A percentile compares a stretch with the other conserved stretches of the same genome.
Conservation (phyloP, 2,113 vertebrate species). For the Stigmatopora nigra region DNA sequence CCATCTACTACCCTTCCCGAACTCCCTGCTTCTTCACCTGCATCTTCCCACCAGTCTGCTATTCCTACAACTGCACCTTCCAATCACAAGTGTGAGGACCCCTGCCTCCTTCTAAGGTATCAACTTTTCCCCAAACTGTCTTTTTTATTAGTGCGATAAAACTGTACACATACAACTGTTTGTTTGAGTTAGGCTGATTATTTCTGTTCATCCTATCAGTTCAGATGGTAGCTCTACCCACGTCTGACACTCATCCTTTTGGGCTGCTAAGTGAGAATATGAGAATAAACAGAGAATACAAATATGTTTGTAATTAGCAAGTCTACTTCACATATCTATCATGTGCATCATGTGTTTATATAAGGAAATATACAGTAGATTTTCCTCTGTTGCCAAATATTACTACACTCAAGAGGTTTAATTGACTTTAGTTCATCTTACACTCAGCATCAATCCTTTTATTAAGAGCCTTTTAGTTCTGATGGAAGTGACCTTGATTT, state of each 20-base stretch:
- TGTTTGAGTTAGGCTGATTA: neutral
- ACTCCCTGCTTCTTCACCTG: conserved; percentile 52
- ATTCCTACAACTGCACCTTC: conserved; percentile 21
- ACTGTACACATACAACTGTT: neutral
- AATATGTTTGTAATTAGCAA: too few relatives aligned
- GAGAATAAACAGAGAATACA: neutral
- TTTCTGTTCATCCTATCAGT: neutral
- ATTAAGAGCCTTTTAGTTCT: neutral
- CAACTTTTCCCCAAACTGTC: neutral
- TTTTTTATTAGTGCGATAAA: neutral
- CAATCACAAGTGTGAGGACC: conserved; percentile 20
- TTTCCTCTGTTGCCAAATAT: neutral
- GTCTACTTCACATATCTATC: neutral
- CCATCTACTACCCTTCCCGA: conserved; percentile 42
- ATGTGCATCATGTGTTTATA: too few relatives aligned
- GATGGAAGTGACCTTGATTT: conserved; percentile 42
- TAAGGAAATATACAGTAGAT: neutral
- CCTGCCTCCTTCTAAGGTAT: conserved; percentile 46
- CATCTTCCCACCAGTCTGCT: conserved; percentile 25
- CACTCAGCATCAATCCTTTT: neutral
- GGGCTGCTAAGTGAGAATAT: conserved; percentile 34
- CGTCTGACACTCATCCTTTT: conserved; percentile 21
- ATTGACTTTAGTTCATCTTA: neutral
- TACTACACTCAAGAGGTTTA: neutral
- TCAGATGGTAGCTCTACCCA: neutral